phyloP scores from a whole-genome alignment of 2,888 invertebrate genomes.

The Myopa tessellatipennis region DNA sequence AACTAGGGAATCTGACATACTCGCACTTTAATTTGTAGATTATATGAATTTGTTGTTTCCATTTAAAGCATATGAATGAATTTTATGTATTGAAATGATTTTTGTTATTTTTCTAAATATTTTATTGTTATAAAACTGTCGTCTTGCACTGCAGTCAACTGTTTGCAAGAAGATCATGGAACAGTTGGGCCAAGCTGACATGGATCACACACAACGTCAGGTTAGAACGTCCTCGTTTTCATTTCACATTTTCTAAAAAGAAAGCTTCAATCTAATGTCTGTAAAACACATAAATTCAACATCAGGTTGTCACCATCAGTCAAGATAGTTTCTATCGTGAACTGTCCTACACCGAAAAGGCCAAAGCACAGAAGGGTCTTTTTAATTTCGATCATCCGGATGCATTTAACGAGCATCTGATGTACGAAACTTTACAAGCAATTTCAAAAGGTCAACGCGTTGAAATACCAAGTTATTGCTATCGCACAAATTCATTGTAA shows the following conservation, averaged over 20 bases:
- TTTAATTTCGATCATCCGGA: conserved; percentile 99
- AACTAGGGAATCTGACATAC: no score
- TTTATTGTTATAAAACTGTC: neutral
- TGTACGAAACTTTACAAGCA: conserved; percentile 82
- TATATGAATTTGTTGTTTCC: no score
- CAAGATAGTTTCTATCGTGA: conserved; percentile 98
- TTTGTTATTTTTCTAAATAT: no score
- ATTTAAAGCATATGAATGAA: no score
- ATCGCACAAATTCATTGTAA: conserved; percentile 89
- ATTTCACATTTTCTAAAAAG: neutral
- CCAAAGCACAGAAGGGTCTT: conserved; percentile 86
- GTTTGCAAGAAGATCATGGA: conserved; percentile 98
- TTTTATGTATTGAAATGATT: no score
- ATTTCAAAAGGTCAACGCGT: conserved; percentile 89
- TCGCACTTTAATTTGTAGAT: no score
- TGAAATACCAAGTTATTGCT: conserved; percentile 93
- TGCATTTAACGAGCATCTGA: conserved; percentile 91
- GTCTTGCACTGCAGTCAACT: conserved; percentile 79
- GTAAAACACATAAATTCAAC: neutral
- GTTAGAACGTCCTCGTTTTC: conserved; percentile 49
- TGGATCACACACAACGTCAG: conserved; percentile 87
- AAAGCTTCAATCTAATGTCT: no score
- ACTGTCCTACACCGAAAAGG: conserved; percentile 81
- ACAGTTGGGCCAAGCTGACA: conserved; percentile 91
- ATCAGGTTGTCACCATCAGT: conserved; percentile 87